Evolutionary conservation across 2,113 vertebrate species (phyloP).

Genomic region (Trichechus manatus): DNA sequence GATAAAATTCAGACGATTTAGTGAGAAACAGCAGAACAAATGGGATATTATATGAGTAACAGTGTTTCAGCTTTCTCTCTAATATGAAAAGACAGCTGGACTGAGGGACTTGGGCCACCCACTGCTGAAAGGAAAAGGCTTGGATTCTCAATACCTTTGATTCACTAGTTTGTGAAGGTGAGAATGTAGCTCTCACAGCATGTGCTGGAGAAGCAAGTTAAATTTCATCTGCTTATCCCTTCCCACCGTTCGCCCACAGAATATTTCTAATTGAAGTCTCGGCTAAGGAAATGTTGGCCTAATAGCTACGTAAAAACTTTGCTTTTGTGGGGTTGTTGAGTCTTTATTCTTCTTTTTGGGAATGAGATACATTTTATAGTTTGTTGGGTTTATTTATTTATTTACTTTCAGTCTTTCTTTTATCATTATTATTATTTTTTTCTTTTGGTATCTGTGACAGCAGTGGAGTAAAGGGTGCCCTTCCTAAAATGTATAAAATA

Average conservation of each 20-base stretch:
- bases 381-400: neutral
- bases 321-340: neutral
- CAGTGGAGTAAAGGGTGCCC: conserved; percentile 36
- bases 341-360: conserved; percentile 64
- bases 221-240: conserved; percentile 71
- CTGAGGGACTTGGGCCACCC: conserved; percentile 71
- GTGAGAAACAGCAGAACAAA: conserved; percentile 66
- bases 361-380: conserved; percentile 40
- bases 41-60: neutral
- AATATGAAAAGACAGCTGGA: conserved; percentile 77
- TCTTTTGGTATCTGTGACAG: neutral
- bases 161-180: conserved; percentile 82
- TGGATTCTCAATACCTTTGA: conserved; percentile 80
- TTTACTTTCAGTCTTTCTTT: neutral
- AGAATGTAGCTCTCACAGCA: conserved; percentile 80
- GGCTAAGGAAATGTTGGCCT: conserved; percentile 66
- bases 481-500: conserved; percentile 75
- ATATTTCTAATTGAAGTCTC: conserved; percentile 78
- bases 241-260: conserved; percentile 56
- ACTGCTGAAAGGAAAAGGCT: conserved; percentile 78
- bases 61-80: conserved; percentile 70
- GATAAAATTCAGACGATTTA: conserved; percentile 65
- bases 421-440: neutral
- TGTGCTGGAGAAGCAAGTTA: conserved; percentile 74
- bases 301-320: conserved; percentile 28